Conservation (phyloP, 1,140 invertebrate species). For the Leptinotarsa defecta region DNA sequence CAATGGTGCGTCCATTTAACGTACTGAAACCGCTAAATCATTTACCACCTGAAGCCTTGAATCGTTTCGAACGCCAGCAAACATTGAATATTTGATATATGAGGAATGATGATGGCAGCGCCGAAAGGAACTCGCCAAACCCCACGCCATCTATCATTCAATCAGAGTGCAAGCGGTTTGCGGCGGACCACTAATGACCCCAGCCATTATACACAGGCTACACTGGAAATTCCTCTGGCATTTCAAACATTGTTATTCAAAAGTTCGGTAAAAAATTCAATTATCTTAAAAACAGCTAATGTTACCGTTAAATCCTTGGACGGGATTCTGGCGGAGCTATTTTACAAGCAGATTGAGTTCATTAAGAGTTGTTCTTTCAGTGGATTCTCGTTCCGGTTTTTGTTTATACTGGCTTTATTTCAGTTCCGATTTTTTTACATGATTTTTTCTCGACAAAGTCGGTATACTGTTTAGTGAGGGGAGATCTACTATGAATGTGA, state of each 20-base stretch:
- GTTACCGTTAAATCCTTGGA: not conserved
- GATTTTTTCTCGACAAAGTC: not conserved
- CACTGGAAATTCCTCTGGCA: not conserved
- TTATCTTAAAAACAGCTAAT: conserved; percentile 10
- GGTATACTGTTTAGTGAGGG: no score
- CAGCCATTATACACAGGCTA: conserved; percentile 21
- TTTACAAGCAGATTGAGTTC: conserved; percentile 8
- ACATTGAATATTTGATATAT: conserved; percentile 15
- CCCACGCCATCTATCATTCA: conserved; percentile 10
- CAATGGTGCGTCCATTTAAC: no score
- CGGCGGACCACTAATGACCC: conserved; percentile 26
- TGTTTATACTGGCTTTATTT: not conserved
- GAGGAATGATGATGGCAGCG: conserved; percentile 8
- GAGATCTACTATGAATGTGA: no score
- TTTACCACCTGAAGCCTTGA: not conserved
- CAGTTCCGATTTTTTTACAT: not conserved
- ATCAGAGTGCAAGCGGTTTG: conserved; percentile 10
- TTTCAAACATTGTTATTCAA: conserved; percentile 6
- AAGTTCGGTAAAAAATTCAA: conserved; percentile 14
- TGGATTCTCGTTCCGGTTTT: not conserved
- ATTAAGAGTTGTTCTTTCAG: not conserved
- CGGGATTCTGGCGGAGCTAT: not conserved
- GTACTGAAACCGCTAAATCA: not conserved
- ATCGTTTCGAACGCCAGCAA: not conserved
- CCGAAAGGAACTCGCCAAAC: not conserved